Conservation (phyloP, 2,797 vertebrate species). For the Sylvilagus floridanus region DNA sequence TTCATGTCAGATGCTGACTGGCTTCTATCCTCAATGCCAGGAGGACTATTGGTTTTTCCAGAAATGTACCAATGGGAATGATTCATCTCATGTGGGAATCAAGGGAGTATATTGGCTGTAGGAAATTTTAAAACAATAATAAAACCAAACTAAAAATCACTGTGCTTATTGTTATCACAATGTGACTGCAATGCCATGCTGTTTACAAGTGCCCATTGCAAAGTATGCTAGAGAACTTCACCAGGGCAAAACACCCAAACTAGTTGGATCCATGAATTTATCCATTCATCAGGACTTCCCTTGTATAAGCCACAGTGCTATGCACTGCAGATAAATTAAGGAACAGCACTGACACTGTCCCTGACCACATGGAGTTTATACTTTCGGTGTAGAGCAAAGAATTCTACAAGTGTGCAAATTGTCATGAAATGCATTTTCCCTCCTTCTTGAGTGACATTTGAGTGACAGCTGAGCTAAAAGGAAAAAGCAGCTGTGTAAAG, state of each 20-base stretch:
- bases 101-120: accelerated
- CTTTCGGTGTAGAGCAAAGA: accelerated
- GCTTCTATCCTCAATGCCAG: not conserved
- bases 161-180: not conserved
- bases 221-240: not conserved
- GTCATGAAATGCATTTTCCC: not conserved
- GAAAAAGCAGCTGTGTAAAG: not conserved
- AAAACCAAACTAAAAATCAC: conserved; percentile 29
- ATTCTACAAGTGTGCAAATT: not conserved
- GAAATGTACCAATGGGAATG: not conserved
- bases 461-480: not conserved
- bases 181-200: not conserved
- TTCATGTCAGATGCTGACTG: not conserved
- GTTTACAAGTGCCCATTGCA: not conserved
- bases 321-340: not conserved
- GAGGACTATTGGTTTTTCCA: not conserved
- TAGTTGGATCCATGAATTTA: not conserved
- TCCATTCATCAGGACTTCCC: not conserved
- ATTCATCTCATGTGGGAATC: not conserved
- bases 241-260: not conserved
- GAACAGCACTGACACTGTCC: too few species aligned
- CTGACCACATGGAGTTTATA: not conserved
- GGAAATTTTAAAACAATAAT: conserved; percentile 25
- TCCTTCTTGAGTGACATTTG: conserved; percentile 18
- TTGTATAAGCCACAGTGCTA: not conserved